Percentiles rank a stretch among this genome's conserved stretches.
Conservation (phyloP, 2,888 invertebrate genomes). For the Luperina testacea region DNA sequence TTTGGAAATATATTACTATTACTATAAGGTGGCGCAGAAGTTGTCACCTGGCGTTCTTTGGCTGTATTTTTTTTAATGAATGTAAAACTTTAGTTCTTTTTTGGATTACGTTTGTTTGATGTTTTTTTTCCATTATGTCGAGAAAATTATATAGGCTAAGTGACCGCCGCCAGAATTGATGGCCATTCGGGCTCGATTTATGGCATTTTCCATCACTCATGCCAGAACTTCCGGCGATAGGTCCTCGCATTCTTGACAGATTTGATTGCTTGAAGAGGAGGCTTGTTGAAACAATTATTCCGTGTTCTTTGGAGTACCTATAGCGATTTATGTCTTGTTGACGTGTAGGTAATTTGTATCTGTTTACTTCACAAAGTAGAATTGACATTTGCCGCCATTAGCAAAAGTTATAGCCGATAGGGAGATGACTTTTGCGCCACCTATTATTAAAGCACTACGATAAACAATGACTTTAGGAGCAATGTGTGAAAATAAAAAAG, state of each 20-base stretch:
- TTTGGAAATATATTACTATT: neutral
- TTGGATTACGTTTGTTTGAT: neutral
- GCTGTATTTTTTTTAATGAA: neutral
- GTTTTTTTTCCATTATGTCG: neutral
- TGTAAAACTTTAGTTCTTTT: neutral
- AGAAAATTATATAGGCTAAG: neutral
- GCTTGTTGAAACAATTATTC: neutral
- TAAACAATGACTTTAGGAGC: neutral
- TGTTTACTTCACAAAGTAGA: neutral
- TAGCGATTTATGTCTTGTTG: neutral
- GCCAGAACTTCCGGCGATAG: neutral
- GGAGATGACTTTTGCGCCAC: neutral
- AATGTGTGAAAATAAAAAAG: neutral
- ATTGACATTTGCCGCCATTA: neutral
- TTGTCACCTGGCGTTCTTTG: neutral
- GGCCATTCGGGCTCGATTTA: neutral
- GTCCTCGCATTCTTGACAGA: too few relatives aligned
- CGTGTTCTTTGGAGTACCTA: neutral
- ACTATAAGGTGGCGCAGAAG: neutral
- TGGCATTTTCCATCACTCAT: neutral
- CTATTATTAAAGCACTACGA: neutral
- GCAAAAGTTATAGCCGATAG: neutral
- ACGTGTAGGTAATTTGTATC: neutral
- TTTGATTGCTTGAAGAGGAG: neutral
- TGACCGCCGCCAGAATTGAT: neutral